Base-by-base conservation (phyloP, 1,140 invertebrate species). In the Hylyphantes graminicola region DNA sequence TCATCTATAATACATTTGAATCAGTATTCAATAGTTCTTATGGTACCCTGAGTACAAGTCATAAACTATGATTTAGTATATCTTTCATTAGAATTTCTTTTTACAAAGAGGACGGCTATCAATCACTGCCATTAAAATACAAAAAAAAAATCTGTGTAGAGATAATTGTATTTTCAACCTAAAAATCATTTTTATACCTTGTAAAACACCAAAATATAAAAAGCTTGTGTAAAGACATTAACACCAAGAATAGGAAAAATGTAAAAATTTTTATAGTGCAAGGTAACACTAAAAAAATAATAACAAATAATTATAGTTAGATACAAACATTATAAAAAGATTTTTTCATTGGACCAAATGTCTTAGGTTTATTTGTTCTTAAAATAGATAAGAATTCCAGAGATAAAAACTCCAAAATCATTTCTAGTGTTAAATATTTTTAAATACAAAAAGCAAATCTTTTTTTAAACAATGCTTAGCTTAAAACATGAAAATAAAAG, bases 61-160 rank as follows among this genome's bases (percentile, higher is more conserved):
- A 12, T 48, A 19, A 70, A 70, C 68, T 70, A 70, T 9, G n/a
- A n/a, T 70, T 12, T 17, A 17, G 50, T 53, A 70, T 53, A 51
- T 53, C 51, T 10, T 70, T 70, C 5, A n/a, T 21, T 4, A 11
- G 12, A 53, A 51, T 70, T 53, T 53, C 68, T 53, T 70, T 11
- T 53, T 51, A 70, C 68, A 53, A 70, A 70, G 13, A 70, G 68
- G 68, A 70, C 68, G 68, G 68, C 68, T 17, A 70, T 70, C n/a
- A 54, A 68, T 68, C 48, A 68, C 65, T 48, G 65, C 9, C 65
- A 68, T 12, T 50, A n/a, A 50, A 15, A 48, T 12, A 48, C 19
- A 15, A 9, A 35, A 35, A 67, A 12, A 12, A 68, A 15, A 50
- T 10, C 65, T 50, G 13, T 50, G 8, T 53, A 70, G 17, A 53